These are phyloP conservation scores for Tetropium fuscum DNA, from an alignment of 2,888 invertebrate species.

Conservation along the genomic window DNA sequence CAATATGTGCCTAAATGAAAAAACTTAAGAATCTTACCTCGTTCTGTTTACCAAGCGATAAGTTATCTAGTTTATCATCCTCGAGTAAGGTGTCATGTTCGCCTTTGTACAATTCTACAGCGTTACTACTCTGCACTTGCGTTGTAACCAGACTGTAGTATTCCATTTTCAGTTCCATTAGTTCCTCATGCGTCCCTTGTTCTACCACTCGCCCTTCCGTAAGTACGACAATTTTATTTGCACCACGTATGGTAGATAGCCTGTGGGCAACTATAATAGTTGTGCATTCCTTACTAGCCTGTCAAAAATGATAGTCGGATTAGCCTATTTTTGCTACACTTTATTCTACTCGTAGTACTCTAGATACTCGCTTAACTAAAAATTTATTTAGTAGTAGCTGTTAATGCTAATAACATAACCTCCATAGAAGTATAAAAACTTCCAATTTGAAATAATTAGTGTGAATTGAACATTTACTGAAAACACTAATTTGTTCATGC, in stretches of 20 bases:
- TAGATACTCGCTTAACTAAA: too few relatives aligned
- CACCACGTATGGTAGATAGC: slow-evolving; percentile 79
- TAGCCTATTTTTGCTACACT: too few relatives aligned
- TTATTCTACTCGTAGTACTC: too few relatives aligned
- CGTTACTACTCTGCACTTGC: slow-evolving; percentile 64
- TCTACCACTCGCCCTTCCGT: slow-evolving; percentile 77
- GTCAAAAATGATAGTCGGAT: too few relatives aligned
- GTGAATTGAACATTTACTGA: too few relatives aligned
- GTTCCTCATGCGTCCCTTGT: slow-evolving; percentile 76
- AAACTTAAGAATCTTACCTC: too few relatives aligned
- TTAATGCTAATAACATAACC: too few relatives aligned
- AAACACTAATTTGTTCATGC: too few relatives aligned
- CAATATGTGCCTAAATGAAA: too few relatives aligned
- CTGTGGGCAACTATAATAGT: slow-evolving; percentile 85
- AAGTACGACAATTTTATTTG: slow-evolving; percentile 80
- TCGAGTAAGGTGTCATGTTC: slow-evolving; percentile 17
- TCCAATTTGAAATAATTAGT: too few relatives aligned
- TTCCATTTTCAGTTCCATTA: slow-evolving; percentile 75
- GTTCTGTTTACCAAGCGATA: slow-evolving; percentile 20
- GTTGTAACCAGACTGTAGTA: slow-evolving; percentile 79
- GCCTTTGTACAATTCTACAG: neutral
- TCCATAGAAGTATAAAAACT: too few relatives aligned
- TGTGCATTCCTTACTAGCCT: slow-evolving; percentile 80
- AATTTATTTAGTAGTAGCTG: too few relatives aligned
- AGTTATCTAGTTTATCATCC: slow-evolving; percentile 32